Conservation (phyloP, 2,113 vertebrate genomes). For the Mormoops blainvillei region DNA sequence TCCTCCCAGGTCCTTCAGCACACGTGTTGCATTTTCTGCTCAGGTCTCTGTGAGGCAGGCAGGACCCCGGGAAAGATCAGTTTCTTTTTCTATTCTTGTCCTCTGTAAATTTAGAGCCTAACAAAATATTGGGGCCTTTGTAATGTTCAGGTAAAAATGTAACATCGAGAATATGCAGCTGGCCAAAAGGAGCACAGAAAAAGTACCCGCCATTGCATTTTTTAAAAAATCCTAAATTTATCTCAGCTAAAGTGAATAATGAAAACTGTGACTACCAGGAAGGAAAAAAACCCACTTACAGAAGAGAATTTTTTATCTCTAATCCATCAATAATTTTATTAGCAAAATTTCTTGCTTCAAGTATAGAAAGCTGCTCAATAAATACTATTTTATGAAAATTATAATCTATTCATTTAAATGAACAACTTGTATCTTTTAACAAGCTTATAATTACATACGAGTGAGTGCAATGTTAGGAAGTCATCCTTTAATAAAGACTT, state of each 20-base stretch:
- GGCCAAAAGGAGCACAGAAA: not conserved
- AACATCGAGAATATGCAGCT: not conserved
- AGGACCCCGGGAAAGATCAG: not conserved
- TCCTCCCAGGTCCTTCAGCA: not conserved
- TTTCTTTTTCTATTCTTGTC: not conserved
- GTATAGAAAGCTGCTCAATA: not conserved
- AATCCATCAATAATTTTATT: not conserved
- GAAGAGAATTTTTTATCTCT: not conserved
- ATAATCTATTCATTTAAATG: not conserved
- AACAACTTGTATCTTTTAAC: not conserved
- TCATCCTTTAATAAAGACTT: not conserved
- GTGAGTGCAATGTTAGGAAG: not conserved
- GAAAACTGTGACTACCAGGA: not conserved
- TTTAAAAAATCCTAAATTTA: not conserved
- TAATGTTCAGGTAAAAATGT: not conserved
- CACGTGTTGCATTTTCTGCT: not conserved
- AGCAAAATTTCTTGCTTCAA: not conserved
- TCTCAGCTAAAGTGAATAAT: not conserved
- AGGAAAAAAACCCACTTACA: not conserved
- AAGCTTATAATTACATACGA: not conserved
- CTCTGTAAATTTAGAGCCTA: not conserved
- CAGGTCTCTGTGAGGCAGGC: no score
- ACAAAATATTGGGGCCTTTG: not conserved
- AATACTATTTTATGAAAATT: not conserved
- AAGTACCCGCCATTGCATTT: not conserved